These are phyloP conservation scores for Chironomus tepperi DNA, from an alignment of 1,140 invertebrate genomes.

Conservation along the genomic window DNA sequence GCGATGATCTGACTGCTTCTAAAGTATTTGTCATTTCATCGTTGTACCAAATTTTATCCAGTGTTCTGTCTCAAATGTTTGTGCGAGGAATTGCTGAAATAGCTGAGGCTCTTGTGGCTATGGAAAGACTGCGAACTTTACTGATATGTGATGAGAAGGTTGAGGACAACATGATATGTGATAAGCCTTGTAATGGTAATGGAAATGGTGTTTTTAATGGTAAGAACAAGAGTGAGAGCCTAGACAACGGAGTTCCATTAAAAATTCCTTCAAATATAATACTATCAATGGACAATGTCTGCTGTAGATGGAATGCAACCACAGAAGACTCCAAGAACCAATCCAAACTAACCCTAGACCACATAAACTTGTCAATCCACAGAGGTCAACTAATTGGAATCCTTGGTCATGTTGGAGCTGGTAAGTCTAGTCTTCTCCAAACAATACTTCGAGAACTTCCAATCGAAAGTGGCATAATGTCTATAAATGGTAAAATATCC, in stretches of 20 bases:
- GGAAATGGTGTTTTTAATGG: no score
- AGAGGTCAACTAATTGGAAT: conserved; percentile 50
- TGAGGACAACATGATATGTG: conserved; percentile 29
- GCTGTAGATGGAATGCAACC: neutral
- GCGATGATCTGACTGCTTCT: conserved; percentile 46
- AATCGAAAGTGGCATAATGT: conserved; percentile 28
- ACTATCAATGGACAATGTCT: neutral
- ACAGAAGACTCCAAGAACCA: neutral
- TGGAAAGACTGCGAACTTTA: conserved; percentile 48
- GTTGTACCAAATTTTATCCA: conserved; percentile 53
- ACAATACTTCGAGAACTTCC: conserved; percentile 38
- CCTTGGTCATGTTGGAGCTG: conserved; percentile 55
- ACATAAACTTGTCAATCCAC: conserved; percentile 44
- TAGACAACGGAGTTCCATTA: neutral
- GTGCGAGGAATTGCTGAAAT: conserved; percentile 57
- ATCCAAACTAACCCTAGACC: conserved; percentile 37
- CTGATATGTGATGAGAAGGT: conserved; percentile 45
- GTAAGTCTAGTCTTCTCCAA: conserved; percentile 46
- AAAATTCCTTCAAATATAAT: neutral
- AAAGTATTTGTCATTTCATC: conserved; percentile 57
- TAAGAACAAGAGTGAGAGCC: neutral
- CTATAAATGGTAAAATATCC: conserved; percentile 32
- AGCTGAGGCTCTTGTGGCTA: conserved; percentile 51
- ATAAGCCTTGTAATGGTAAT: conserved; percentile 21
- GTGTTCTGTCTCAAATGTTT: conserved; percentile 59